Conservation (phyloP, 2,888 invertebrate species). For the Pteria penguin region DNA sequence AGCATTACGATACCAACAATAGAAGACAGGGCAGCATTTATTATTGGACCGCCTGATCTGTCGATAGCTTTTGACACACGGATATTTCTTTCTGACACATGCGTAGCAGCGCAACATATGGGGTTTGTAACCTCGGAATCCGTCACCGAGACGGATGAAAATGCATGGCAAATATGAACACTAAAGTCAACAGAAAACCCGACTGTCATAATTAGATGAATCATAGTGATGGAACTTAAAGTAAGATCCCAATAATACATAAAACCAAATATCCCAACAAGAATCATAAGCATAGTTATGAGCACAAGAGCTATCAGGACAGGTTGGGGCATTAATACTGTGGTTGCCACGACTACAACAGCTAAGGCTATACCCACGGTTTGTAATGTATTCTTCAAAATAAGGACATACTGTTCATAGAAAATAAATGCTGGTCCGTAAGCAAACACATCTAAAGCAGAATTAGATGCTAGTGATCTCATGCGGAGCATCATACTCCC, state of each 20-base stretch:
- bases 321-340: slow-evolving; percentile 67
- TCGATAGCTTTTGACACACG: slow-evolving; percentile 51
- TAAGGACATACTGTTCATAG: slow-evolving; percentile 68
- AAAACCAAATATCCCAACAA: slow-evolving; percentile 66
- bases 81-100: slow-evolving; percentile 26
- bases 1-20: slow-evolving; percentile 61
- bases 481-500: slow-evolving; percentile 59
- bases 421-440: slow-evolving; percentile 61
- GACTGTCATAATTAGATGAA: slow-evolving; percentile 63
- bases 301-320: slow-evolving; percentile 60
- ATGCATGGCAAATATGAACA: slow-evolving; percentile 55
- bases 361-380: slow-evolving; percentile 65
- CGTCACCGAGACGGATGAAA: neutral
- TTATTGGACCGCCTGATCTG: slow-evolving; percentile 61
- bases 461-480: slow-evolving; percentile 52
- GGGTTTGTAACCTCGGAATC: neutral
- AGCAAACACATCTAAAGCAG: slow-evolving; percentile 52
- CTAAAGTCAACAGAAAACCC: slow-evolving; percentile 67
- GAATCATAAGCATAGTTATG: slow-evolving; percentile 62
- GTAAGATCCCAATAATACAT: slow-evolving; percentile 64
- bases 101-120: too few species aligned
- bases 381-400: slow-evolving; percentile 65
- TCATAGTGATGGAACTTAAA: slow-evolving; percentile 64
- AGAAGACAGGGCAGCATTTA: slow-evolving; percentile 65
- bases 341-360: slow-evolving; percentile 64